Percentiles rank a stretch among this genome's conserved stretches.
Evolutionary conservation across 2,113 vertebrate genomes (phyloP).

Genomic region (Conger conger): DNA sequence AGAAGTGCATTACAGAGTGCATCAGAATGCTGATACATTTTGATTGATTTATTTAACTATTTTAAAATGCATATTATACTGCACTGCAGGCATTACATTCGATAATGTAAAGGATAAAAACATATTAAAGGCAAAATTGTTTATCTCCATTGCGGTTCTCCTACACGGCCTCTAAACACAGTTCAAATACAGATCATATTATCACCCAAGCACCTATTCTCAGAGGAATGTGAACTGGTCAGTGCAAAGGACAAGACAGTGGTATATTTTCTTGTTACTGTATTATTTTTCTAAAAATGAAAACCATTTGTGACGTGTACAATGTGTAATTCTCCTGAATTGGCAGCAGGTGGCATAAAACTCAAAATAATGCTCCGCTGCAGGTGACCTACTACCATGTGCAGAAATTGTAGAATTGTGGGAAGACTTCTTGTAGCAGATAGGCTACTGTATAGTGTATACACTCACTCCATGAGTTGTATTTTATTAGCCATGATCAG

Average conservation of each 20-base stretch:
- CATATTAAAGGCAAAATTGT: too few species aligned
- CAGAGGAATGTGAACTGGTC: too few species aligned
- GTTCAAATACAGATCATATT: too few species aligned
- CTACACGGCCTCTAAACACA: too few species aligned
- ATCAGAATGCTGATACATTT: background rate
- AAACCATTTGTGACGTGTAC: background rate
- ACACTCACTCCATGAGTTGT: too few species aligned
- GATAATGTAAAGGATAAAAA: too few species aligned
- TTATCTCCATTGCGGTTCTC: too few species aligned
- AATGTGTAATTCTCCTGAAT: background rate
- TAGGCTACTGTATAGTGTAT: background rate
- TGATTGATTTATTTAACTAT: too few species aligned
- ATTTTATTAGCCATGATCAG: too few species aligned
- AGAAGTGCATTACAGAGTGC: background rate
- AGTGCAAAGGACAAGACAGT: background rate
- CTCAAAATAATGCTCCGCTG: background rate
- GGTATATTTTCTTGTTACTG: background rate
- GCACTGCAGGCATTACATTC: too few species aligned
- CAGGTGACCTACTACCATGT: background rate
- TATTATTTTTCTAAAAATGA: background rate
- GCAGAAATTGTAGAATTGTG: background rate
- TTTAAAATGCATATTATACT: too few species aligned
- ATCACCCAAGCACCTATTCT: too few species aligned
- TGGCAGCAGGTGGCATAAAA: slow-evolving; percentile 3
- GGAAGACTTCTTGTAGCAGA: background rate